Evolutionary conservation across 2,113 vertebrate species (phyloP).

Genomic region (Callipepla californica): DNA sequence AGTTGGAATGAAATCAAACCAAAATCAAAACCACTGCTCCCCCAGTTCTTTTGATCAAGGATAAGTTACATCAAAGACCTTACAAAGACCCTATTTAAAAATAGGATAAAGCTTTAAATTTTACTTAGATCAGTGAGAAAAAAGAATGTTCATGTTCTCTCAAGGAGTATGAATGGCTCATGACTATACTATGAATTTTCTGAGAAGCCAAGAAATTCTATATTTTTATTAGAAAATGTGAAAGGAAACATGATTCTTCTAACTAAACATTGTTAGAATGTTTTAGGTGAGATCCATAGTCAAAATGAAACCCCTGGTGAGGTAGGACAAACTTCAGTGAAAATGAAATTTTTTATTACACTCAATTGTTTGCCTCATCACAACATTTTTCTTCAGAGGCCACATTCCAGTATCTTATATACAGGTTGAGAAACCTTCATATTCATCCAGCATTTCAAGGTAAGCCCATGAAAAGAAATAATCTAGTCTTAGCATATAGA

Average conservation of each 20-base stretch:
- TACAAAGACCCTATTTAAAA: not conserved
- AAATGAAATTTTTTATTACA: not conserved
- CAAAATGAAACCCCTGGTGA: not conserved
- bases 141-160: not conserved
- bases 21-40: not conserved
- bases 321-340: not conserved
- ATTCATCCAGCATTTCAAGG: not conserved
- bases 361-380: not conserved
- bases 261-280: not conserved
- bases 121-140: not conserved
- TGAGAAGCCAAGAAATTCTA: not conserved
- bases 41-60: not conserved
- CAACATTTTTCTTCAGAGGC: not conserved
- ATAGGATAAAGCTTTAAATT: not conserved
- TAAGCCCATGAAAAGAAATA: not conserved
- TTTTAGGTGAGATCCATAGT: not conserved
- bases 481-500: not conserved
- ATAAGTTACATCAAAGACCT: not conserved
- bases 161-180: not conserved
- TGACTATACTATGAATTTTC: not conserved
- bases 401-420: not conserved
- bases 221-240: not conserved
- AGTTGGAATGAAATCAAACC: not conserved
- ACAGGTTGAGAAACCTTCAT: not conserved
- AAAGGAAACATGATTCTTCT: not conserved